Base-by-base conservation (phyloP, 2,113 vertebrate genomes). In the Psilopogon haemacephalus region DNA sequence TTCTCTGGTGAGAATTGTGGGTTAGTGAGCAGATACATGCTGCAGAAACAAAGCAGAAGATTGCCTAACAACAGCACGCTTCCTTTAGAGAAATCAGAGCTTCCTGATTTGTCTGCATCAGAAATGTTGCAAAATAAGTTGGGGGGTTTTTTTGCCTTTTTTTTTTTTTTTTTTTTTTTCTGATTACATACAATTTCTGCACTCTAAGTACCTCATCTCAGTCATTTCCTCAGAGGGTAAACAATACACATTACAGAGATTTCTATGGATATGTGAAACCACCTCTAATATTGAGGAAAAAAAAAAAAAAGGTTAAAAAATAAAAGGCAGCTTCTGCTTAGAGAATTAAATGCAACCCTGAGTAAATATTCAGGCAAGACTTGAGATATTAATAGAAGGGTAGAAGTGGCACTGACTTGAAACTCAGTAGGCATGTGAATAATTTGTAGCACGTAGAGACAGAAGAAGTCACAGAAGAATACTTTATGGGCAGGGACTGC, bases 71-170 rank as follows among this genome's bases (percentile, higher is more conserved):
- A 73, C 89, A 74, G 60, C 37, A 85, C 20, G 52, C 78, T 89
- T 92, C 70, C 71, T 91, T 96, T 88, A 91, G 74, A 73, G 84
- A 86, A 89, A 64, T 63, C 56, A 27, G 28, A 54, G 35, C 42
- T 96, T 96, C 87, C 93, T 80, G 84, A 70, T 80, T 88, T 88
- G 75, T 68, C 93, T 89, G 42, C 46, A 83, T 74, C 33, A 76
- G 48, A 89, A 74, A 81, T 18, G 32, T 88, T 94, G 56, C 87
- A 94, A 94, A 94, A 88, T 52, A 74, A 73, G 33, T 33, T 50
- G n/a, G n/a, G n/a, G n/a, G n/a, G n/a, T 8, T 12, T 50, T 13
- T 24, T 50, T 50, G 23, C 23, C 48, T 7, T 13, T 24, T 21
- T 12, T 24, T 12, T 24, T 12, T 48, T 69, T 30, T 20, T 76